Base-by-base conservation (phyloP, 2,888 invertebrate genomes). In the Drosophila pseudotalamancana region DNA sequence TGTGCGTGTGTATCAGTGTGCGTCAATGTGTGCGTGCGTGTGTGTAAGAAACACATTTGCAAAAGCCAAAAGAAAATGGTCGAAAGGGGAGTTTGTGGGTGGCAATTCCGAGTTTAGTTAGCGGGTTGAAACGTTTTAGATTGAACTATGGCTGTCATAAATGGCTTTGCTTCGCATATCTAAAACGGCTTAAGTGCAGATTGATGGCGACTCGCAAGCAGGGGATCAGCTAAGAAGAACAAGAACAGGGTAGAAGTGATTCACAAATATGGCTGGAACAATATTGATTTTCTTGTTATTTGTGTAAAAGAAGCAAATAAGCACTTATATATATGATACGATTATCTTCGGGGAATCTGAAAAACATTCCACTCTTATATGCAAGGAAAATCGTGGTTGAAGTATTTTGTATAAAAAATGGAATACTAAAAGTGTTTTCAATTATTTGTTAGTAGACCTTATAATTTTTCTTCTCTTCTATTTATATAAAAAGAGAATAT, bases 1-100 rank as follows among this genome's bases (percentile, higher is more conserved):
- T 18, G 6, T 55, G 11, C 23, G 21, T 14, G 14, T 3, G 25
- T 48, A 35, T 37, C 29, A 19, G n/a, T n/a, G n/a, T n/a, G n/a
- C n/a, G n/a, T n/a, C n/a, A n/a, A n/a, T n/a, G 25, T 23, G 42
- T 40, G 39, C 37, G 25, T 46, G 35, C 16, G 54, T 55, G 39
- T 46, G 63, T 49, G 57, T 62, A 51, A 40, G 71, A 60, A 70
- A 70, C 78, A 77, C 73, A 77, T 81, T 81, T 67, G 77, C 77
- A 45, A 81, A 87, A 72, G 66, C 69, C 68, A 76, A 82, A 79
- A 74, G 79, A 87, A 88, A 84, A 88, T 88, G 88, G 89, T 69
- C 62, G 51, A 42, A 27, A 54, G 6, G 37, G 21, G 27, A 34
- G 40, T 31, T 25, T 49, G 64, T 76, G 75, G 74, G 76, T 69